Evolutionary conservation across 2,797 vertebrate species (phyloP).

Genomic region (Cryptoprocta ferox): DNA sequence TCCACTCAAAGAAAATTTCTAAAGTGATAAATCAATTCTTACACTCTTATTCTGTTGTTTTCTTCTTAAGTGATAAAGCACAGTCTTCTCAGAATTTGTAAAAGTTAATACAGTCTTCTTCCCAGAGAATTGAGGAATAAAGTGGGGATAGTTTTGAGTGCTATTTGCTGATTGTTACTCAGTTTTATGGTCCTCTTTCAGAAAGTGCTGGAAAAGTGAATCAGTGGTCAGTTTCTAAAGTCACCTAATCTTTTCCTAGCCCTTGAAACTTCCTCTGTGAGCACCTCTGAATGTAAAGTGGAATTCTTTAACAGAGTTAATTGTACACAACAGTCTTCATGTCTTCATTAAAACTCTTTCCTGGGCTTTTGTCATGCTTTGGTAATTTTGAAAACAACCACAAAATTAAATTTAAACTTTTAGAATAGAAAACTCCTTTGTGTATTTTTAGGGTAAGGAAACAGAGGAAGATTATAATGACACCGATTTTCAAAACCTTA

Average conservation of each 20-base stretch:
- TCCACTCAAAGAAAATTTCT: not conserved
- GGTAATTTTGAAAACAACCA: not conserved
- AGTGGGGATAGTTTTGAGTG: not conserved
- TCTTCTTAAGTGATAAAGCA: not conserved
- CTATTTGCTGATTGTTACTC: not conserved
- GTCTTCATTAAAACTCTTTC: not conserved
- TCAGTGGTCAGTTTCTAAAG: not conserved
- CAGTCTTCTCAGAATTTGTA: not conserved
- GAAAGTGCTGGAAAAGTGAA: not conserved
- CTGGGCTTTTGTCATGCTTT: not conserved
- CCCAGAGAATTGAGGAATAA: not conserved
- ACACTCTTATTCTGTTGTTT: not conserved
- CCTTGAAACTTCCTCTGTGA: not conserved
- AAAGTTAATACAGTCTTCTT: not conserved
- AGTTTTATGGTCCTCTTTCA: not conserved
- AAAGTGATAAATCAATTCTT: not conserved
- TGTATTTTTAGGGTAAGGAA: not conserved
- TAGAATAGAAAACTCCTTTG: not conserved
- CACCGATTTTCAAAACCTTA: not conserved
- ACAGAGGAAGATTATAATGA: not conserved
- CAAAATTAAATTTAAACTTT: not conserved
- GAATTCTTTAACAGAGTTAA: not conserved
- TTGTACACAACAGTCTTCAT: not conserved
- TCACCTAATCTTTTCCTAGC: not conserved
- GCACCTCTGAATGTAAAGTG: not conserved